phyloP scores from a whole-genome alignment of 1,140 invertebrate species.

The Drosophila triauraria region DNA sequence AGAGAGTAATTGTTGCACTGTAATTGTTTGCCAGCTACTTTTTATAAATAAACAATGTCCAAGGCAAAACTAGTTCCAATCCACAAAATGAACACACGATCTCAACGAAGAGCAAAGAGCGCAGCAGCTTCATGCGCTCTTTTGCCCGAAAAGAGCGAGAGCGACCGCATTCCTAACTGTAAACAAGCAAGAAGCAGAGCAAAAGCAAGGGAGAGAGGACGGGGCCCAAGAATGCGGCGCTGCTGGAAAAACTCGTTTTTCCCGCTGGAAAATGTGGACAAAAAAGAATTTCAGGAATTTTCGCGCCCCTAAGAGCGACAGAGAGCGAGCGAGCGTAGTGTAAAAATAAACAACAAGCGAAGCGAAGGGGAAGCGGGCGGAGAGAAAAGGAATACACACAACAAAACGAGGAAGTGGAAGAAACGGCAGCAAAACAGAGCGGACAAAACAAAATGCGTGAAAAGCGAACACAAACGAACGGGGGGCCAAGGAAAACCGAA shows the following conservation, averaged over 20 bases:
- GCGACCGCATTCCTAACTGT: conserved; percentile 79
- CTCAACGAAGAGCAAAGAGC: conserved; percentile 22
- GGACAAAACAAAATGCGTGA: conserved; percentile 70
- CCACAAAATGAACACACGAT: conserved; percentile 26
- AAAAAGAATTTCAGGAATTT: conserved; percentile 82
- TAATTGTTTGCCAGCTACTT: conserved; percentile 54
- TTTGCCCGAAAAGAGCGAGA: conserved; percentile 37
- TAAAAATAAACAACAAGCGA: conserved; percentile 64
- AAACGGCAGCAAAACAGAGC: conserved; percentile 34
- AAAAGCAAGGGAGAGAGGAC: conserved; percentile 5
- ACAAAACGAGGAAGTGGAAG: conserved; percentile 63
- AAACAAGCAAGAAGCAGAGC: conserved; percentile 72
- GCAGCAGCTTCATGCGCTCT: conserved; percentile 33
- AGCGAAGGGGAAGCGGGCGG: conserved; percentile 18
- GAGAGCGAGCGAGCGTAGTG: conserved; percentile 25
- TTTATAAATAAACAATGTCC: conserved; percentile 46
- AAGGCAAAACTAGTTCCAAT: conserved; percentile 32
- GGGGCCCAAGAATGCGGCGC: conserved; percentile 56
- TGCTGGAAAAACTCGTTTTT: conserved; percentile 80
- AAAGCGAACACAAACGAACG: conserved; percentile 25
- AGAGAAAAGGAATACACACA: conserved; percentile 27
- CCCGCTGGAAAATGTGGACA: conserved; percentile 70
- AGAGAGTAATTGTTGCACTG: conserved; percentile 59
- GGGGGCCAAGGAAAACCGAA: conserved; percentile 44
- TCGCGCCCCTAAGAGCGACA: conserved; percentile 41